Conservation (phyloP, 53 echinoderm and acorn worm genomes). For the Crossaster papposus region DNA sequence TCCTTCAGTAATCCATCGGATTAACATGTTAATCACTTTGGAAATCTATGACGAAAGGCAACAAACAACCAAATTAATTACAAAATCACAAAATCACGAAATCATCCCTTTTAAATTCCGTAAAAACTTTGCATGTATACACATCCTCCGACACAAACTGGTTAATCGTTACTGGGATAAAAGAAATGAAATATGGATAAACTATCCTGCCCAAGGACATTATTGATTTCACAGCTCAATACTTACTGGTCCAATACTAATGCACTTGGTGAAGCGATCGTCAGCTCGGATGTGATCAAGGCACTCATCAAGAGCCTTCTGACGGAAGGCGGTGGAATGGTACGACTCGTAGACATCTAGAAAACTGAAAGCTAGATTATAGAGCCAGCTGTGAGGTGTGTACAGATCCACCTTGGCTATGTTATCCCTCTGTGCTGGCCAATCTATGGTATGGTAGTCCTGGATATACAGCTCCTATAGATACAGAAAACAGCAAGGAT, state of each 20-base stretch:
- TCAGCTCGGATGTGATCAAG: slow-evolving; percentile 91
- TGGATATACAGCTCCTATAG: slow-evolving; percentile 80
- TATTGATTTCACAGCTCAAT: neutral
- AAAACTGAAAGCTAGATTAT: slow-evolving; percentile 70
- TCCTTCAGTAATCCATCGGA: slow-evolving; percentile 85
- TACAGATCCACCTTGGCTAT: slow-evolving; percentile 83
- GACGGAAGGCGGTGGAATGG: slow-evolving; percentile 59
- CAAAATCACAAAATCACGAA: no score
- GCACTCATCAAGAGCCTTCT: slow-evolving; percentile 84
- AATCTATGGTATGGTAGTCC: slow-evolving; percentile 82
- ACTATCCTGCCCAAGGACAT: neutral
- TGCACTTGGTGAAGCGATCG: slow-evolving; percentile 85
- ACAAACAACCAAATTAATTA: no score
- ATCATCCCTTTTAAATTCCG: neutral
- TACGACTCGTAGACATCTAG: slow-evolving; percentile 81
- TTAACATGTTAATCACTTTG: slow-evolving; percentile 94
- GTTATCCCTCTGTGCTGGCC: slow-evolving; percentile 88
- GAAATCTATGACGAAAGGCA: neutral
- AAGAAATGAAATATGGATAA: neutral
- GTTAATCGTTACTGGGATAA: neutral
- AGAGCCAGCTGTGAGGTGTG: slow-evolving; percentile 92
- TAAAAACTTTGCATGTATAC: no score
- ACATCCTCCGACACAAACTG: no score
- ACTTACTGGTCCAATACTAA: slow-evolving; percentile 98
- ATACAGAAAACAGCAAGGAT: neutral